A percentile compares a stretch with the other conserved stretches of the same genome.
These are phyloP conservation scores for Disparrhopalites patrizii DNA, from an alignment of 2,888 invertebrate species.

Conservation along the genomic window DNA sequence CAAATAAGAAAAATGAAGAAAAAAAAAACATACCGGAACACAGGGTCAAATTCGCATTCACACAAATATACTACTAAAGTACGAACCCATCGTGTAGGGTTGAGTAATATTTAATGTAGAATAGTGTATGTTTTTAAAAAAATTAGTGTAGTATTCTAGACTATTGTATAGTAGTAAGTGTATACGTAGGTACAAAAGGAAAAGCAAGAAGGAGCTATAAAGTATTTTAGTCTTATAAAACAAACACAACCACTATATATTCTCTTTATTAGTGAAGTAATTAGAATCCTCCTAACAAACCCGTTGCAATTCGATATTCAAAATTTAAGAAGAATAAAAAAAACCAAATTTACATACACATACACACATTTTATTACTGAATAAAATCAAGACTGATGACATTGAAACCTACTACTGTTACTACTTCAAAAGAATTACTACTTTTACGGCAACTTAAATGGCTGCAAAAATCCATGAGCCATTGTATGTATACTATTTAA, in stretches of 20 bases:
- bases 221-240: too few species aligned
- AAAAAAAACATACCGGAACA: slow-evolving; percentile 22
- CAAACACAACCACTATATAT: neutral
- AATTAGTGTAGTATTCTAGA: too few species aligned
- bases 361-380: slow-evolving; percentile 5
- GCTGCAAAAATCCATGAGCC: too few species aligned
- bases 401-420: slow-evolving; percentile 1
- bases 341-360: neutral
- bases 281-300: neutral
- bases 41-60: slow-evolving; percentile 29
- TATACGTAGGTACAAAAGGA: too few species aligned
- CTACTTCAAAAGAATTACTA: neutral
- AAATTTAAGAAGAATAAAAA: neutral
- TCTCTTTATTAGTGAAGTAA: neutral
- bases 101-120: too few species aligned
- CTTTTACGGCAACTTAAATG: slow-evolving; percentile 5
- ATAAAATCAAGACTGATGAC: slow-evolving; percentile 24
- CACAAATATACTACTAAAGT: too few species aligned
- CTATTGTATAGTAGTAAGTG: too few species aligned
- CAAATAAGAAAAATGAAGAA: too few species aligned
- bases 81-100: too few species aligned
- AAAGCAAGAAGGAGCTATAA: too few species aligned
- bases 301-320: neutral
- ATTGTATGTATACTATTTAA: too few species aligned
- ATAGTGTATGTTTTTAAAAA: too few species aligned